Evolutionary conservation across 2,888 invertebrate genomes (phyloP).

Genomic region (Cataglyphis rosenhaueri): DNA sequence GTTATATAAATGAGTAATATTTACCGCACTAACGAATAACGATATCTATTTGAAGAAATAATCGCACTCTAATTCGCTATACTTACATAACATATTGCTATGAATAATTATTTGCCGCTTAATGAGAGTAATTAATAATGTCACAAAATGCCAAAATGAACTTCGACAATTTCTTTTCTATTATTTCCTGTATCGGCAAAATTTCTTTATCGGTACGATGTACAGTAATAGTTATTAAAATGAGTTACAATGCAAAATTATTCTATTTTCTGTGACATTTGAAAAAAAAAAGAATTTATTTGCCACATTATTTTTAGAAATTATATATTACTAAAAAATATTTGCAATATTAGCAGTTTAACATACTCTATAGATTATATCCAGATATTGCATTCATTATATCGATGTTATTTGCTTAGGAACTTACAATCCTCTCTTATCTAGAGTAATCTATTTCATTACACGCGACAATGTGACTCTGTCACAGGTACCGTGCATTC

Average conservation of each 20-base stretch:
- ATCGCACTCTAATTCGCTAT: slow-evolving; percentile 67
- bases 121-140: slow-evolving; percentile 64
- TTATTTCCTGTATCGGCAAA: neutral
- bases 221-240: neutral
- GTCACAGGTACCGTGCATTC: slow-evolving; percentile 77
- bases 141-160: neutral
- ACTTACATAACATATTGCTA: slow-evolving; percentile 31
- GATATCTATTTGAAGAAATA: slow-evolving; percentile 56
- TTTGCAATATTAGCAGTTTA: neutral
- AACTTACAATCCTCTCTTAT: slow-evolving; percentile 83
- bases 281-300: neutral
- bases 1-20: slow-evolving; percentile 54
- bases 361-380: neutral
- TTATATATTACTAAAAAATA: neutral
- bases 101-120: neutral
- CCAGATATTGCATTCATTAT: slow-evolving; percentile 77
- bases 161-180: neutral
- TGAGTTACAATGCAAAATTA: too few relatives aligned
- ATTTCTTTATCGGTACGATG: neutral
- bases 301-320: neutral
- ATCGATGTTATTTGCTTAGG: slow-evolving; percentile 83
- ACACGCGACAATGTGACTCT: slow-evolving; percentile 82
- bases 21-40: slow-evolving; percentile 54
- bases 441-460: slow-evolving; percentile 84
- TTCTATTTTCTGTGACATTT: too few relatives aligned